These are phyloP conservation scores for Trichogramma pretiosum DNA, from an alignment of 1,140 invertebrate species.

Conservation along the genomic window DNA sequence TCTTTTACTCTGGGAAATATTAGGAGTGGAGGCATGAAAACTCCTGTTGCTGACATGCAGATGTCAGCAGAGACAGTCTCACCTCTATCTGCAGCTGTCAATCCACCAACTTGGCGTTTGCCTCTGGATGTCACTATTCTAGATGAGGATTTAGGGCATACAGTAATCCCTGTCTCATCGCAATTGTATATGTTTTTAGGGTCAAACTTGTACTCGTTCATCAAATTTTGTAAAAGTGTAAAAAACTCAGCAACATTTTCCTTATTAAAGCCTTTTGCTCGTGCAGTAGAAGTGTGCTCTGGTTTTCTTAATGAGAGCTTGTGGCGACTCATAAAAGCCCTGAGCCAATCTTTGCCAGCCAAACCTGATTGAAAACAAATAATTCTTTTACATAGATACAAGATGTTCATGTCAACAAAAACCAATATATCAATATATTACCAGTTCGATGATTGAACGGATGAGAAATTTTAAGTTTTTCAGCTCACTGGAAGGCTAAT, in stretches of 20 bases:
- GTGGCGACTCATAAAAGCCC: slow-evolving; percentile 19
- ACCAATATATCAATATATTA: background rate
- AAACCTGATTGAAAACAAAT: background rate
- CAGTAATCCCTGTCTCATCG: slow-evolving; percentile 39
- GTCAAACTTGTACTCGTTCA: slow-evolving; percentile 13
- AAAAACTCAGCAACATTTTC: slow-evolving; percentile 12
- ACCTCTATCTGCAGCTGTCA: slow-evolving; percentile 33
- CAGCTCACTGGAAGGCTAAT: slow-evolving; percentile 25
- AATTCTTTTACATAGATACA: background rate
- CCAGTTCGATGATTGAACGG: slow-evolving; percentile 14
- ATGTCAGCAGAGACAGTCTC: slow-evolving; percentile 20
- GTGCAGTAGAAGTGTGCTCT: slow-evolving; percentile 12
- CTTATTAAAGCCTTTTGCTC: slow-evolving; percentile 18
- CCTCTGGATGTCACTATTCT: slow-evolving; percentile 33
- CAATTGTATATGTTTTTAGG: slow-evolving; percentile 30
- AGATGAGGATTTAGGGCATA: slow-evolving; percentile 32
- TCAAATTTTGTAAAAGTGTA: slow-evolving; percentile 8
- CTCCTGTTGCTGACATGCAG: slow-evolving; percentile 29
- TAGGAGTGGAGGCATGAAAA: slow-evolving; percentile 29
- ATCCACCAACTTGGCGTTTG: slow-evolving; percentile 30
- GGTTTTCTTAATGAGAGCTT: slow-evolving; percentile 7
- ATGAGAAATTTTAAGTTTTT: slow-evolving; percentile 23
- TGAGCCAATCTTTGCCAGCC: slow-evolving; percentile 22
- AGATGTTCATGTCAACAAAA: background rate
- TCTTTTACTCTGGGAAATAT: slow-evolving; percentile 23